phyloP scores from a whole-genome alignment of 2,888 invertebrate genomes.

The Copidosoma aretas region DNA sequence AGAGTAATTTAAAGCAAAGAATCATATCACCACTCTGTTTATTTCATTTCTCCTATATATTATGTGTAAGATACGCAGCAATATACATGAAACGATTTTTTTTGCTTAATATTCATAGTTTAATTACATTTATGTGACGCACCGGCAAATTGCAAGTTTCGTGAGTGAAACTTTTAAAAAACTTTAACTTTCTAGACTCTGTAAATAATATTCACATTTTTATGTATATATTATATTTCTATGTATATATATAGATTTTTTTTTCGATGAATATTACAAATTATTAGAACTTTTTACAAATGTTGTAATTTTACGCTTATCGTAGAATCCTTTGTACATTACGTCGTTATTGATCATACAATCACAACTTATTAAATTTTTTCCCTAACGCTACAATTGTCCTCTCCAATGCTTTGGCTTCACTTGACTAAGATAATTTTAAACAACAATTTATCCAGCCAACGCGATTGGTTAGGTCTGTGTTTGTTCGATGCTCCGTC shows the following conservation, averaged over 20 bases:
- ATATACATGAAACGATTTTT: conserved; percentile 32
- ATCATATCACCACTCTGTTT: background rate
- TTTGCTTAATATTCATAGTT: conserved; percentile 36
- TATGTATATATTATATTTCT: conserved; percentile 1
- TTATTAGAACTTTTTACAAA: conserved; percentile 53
- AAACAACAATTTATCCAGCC: conserved; percentile 37
- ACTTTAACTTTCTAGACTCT: conserved; percentile 33
- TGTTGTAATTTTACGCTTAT: conserved; percentile 48
- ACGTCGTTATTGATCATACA: conserved; percentile 41
- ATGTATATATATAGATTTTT: conserved; percentile 43
- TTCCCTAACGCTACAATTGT: conserved; percentile 35
- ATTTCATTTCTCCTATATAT: no score
- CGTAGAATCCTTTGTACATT: conserved; percentile 57
- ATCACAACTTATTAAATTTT: conserved; percentile 42
- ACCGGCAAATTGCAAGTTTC: conserved; percentile 34
- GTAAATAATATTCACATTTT: conserved; percentile 42
- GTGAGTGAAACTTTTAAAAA: conserved; percentile 29
- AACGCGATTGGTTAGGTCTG: conserved; percentile 24
- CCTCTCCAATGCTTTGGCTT: conserved; percentile 47
- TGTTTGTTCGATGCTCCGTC: background rate
- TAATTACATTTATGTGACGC: conserved; percentile 36
- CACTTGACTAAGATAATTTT: conserved; percentile 47
- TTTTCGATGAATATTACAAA: conserved; percentile 55
- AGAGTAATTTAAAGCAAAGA: conserved; percentile 20
- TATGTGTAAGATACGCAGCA: no score